A percentile compares a stretch with the other conserved stretches of the same genome.
Conservation (phyloP, 1,140 invertebrate species). For the Hycleus cichorii region DNA sequence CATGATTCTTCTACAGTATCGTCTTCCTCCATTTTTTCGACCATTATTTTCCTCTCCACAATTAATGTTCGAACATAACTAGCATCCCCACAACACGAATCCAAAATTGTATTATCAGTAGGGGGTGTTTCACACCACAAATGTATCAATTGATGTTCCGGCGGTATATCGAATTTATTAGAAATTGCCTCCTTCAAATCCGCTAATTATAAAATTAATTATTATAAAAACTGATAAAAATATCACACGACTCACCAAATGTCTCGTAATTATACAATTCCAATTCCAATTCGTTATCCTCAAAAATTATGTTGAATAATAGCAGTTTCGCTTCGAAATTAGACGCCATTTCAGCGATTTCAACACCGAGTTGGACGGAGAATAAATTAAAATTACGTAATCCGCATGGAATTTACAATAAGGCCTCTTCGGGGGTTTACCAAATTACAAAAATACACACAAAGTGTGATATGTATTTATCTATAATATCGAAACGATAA, state of each 20-base stretch:
- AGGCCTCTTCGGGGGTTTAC: no score
- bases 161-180: conserved; percentile 7
- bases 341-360: no score
- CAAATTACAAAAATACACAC: no score
- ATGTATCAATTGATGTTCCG: conserved; percentile 13
- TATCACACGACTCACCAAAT: neutral
- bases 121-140: conserved; percentile 11
- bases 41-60: neutral
- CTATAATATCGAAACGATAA: no score
- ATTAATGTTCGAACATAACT: neutral
- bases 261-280: neutral
- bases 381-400: no score
- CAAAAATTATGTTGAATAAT: neutral
- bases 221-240: neutral
- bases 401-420: no score
- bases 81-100: conserved; percentile 1
- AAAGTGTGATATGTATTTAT: no score
- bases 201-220: conserved; percentile 3
- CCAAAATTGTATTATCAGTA: conserved; percentile 12
- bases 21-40: neutral
- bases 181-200: conserved; percentile 12
- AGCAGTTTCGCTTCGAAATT: neutral
- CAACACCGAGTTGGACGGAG: no score
- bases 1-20: no score
- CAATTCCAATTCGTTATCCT: neutral